Conservation (phyloP, 2,797 vertebrate genomes). For the Coccyzus lansbergi region DNA sequence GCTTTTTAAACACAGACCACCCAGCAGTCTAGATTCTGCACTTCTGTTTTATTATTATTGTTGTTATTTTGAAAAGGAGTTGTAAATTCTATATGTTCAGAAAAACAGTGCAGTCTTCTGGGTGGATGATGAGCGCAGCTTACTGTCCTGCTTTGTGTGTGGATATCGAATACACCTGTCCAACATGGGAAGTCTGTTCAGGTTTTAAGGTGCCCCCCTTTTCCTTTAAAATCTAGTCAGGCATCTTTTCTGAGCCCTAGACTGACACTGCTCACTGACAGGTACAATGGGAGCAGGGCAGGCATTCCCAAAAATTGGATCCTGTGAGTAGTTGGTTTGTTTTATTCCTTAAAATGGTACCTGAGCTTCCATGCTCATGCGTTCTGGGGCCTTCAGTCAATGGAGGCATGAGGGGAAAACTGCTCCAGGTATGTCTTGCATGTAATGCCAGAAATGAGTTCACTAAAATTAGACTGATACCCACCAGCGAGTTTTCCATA, state of each 20-base stretch:
- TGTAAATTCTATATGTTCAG: background rate
- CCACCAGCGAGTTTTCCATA: background rate
- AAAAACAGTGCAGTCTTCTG: background rate
- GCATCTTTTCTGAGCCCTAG: background rate
- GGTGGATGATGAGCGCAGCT: slow-evolving; percentile 19
- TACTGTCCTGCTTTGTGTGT: slow-evolving; percentile 34
- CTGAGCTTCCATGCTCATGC: slow-evolving; percentile 24
- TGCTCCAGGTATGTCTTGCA: slow-evolving; percentile 18
- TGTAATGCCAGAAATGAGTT: background rate
- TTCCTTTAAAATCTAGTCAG: background rate
- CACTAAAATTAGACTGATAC: background rate
- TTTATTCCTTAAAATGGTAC: slow-evolving; percentile 18
- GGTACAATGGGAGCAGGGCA: background rate
- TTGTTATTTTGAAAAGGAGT: background rate
- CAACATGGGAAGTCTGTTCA: slow-evolving; percentile 8
- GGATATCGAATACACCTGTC: slow-evolving; percentile 1
- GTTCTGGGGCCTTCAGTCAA: background rate
- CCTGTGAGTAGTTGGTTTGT: background rate
- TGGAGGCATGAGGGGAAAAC: background rate
- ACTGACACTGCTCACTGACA: background rate
- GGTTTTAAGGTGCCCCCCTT: slow-evolving; percentile 34
- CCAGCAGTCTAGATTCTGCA: slow-evolving; percentile 37
- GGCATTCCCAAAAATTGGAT: background rate
- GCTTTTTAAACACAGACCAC: slow-evolving; percentile 30
- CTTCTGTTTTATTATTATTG: slow-evolving; percentile 27